These are phyloP conservation scores for Eurois occulta DNA, from an alignment of 2,888 invertebrate genomes.

Conservation along the genomic window DNA sequence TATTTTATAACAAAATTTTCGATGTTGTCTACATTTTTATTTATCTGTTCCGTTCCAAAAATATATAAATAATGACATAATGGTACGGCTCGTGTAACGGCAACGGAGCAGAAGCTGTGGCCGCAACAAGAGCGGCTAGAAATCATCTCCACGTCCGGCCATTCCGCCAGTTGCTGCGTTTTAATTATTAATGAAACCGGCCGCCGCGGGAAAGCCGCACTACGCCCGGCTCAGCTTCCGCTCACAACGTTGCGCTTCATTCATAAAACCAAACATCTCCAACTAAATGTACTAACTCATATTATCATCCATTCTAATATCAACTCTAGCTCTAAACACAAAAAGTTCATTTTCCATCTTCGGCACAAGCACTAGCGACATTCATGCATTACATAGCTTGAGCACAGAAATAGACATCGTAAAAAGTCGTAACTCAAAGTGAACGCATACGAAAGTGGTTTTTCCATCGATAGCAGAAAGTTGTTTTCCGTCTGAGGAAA, in stretches of 20 bases:
- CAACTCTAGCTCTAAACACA: constrained; percentile 70
- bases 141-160: constrained; percentile 89
- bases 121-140: constrained; percentile 83
- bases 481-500: constrained; percentile 87
- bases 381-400: constrained; percentile 69
- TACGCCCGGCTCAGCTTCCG: constrained; percentile 88
- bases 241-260: constrained; percentile 89
- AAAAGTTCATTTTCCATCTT: constrained; percentile 70
- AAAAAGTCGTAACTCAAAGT: constrained; percentile 87
- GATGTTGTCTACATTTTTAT: constrained; percentile 66
- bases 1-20: constrained; percentile 64
- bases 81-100: constrained; percentile 64
- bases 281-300: constrained; percentile 72
- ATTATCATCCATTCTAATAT: constrained; percentile 67
- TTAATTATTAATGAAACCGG: constrained; percentile 90
- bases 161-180: constrained; percentile 87
- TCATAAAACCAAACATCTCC: constrained; percentile 84
- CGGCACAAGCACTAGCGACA: constrained; percentile 63
- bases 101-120: constrained; percentile 76
- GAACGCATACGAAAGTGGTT: constrained; percentile 87
- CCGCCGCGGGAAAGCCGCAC: constrained; percentile 89
- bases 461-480: constrained; percentile 85
- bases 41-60: constrained; percentile 69
- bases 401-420: constrained; percentile 85
- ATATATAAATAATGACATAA: constrained; percentile 62